phyloP scores from a whole-genome alignment of 2,888 invertebrate genomes.

The Leucania comma region DNA sequence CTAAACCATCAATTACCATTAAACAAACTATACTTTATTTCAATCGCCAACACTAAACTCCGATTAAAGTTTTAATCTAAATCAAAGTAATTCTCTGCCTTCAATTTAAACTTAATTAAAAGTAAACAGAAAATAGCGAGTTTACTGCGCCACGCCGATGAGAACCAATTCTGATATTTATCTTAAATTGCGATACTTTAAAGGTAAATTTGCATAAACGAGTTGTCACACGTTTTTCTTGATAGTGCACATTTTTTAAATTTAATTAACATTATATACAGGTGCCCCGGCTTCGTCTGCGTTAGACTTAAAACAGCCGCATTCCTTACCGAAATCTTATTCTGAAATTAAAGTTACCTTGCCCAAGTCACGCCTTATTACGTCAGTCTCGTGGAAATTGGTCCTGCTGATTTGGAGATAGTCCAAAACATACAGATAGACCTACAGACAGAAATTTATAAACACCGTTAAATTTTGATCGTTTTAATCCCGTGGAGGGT shows the following conservation, averaged over 20 bases:
- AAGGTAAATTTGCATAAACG: conserved; percentile 1
- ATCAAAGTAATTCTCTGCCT: conserved; percentile 32
- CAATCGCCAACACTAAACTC: conserved; percentile 4
- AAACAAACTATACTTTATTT: conserved; percentile 27
- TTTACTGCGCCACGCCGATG: conserved; percentile 8
- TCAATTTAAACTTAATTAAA: conserved; percentile 36
- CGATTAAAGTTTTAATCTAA: conserved; percentile 32
- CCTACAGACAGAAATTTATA: too few species aligned
- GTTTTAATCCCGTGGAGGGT: too few species aligned
- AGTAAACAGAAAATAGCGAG: conserved; percentile 48
- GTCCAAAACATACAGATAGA: too few species aligned
- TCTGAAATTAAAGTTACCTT: background rate
- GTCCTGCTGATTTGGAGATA: too few species aligned
- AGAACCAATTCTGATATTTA: conserved; percentile 30
- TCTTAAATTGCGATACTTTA: conserved; percentile 20
- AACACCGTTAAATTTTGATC: too few species aligned
- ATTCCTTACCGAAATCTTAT: too few species aligned
- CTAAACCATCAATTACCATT: conserved; percentile 18
- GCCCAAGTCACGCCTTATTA: too few species aligned
- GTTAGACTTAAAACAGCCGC: too few species aligned
- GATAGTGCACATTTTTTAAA: background rate
- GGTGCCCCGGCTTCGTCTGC: too few species aligned
- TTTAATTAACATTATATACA: too few species aligned
- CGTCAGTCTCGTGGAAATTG: too few species aligned
- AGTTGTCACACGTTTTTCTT: background rate